Evolutionary conservation across 30 jellyfish, hydroid and myxozoan species (phyloP).

Genomic region (Clytia hemisphaerica): DNA sequence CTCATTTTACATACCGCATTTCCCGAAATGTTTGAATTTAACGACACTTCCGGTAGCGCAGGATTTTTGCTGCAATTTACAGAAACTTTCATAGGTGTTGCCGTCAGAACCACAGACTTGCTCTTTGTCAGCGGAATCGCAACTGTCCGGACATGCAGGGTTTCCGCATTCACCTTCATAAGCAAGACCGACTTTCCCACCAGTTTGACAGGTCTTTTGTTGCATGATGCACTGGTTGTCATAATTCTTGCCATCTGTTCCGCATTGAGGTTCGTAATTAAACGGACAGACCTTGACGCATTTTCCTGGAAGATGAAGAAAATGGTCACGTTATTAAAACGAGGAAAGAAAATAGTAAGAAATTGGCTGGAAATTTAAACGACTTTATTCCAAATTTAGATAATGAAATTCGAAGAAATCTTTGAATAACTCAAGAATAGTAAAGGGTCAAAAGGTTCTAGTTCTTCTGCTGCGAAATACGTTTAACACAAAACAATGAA

Average conservation of each 20-base stretch:
- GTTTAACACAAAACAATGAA: too few relatives aligned
- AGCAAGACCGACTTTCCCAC: conserved; percentile 14
- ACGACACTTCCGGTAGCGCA: conserved; percentile 17
- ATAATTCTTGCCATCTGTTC: background rate
- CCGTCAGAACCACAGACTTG: conserved; percentile 33
- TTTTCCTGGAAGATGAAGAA: background rate
- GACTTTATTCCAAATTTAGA: background rate
- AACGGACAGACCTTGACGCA: background rate
- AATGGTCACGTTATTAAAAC: background rate
- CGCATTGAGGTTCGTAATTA: conserved; percentile 5
- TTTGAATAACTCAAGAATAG: too few relatives aligned
- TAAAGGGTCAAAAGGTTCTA: too few relatives aligned
- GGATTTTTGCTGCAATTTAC: conserved; percentile 6
- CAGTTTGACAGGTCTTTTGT: background rate
- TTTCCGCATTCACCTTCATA: conserved; percentile 13
- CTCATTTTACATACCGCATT: conserved; percentile 4
- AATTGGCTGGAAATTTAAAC: background rate
- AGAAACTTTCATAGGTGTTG: background rate
- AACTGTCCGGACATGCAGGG: background rate
- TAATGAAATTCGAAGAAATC: too few relatives aligned
- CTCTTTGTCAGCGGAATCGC: background rate
- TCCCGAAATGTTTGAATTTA: background rate
- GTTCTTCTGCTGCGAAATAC: too few relatives aligned
- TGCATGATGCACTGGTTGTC: background rate
- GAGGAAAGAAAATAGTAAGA: background rate